Base-by-base conservation (phyloP, 2,113 vertebrate species). In the Charina bottae region DNA sequence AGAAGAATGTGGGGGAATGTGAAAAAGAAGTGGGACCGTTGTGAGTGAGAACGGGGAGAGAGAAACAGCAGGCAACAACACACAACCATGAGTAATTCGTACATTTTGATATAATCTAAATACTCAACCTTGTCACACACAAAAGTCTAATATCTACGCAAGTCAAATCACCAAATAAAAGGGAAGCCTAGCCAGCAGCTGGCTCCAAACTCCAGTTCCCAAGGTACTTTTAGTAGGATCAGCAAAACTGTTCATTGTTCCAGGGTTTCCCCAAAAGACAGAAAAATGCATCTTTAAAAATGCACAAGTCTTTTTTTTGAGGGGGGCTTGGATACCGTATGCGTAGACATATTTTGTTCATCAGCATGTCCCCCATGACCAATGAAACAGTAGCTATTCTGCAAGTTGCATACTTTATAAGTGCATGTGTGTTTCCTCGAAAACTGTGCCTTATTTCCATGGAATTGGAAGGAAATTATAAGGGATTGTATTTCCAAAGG, bases 221-320 rank as follows among this genome's bases (percentile, higher is more conserved):
- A 60, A 90, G 37, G 33, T 89, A 23, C 15, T 89, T 46, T 59
- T 33, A 13, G 26, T 4, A 28, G 89, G 33, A 46, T 83, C 85
- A 88, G 64, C 85, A 87, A 68, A 88, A 83, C 33, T 85, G 89
- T 33, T 58, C 53, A 93, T 90, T 88, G 89, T 90, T 93, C 68
- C 92, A 46, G 28, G n/a, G 17, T 33, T 37, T n/a, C 55, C 9
- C 54, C 24, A 58, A 58, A 15, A 15, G 33, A n/a, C 28, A 60
- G 17, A 88, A 64, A 53, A n/a, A n/a, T 28, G 33, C 56, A 46
- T 54, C 33, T 72, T 72, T 89, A 24, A 42, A 46, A 85, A 89
- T 26, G n/a, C 17, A 54, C 83, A 26, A 11, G 58, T 58, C 11
- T 53, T 49, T 86, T 8, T 56, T 60, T 42, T 60, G 42, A 3